Base-by-base conservation (phyloP, 35 echinoderm and acorn worm genomes). In the Antedon bifida region DNA sequence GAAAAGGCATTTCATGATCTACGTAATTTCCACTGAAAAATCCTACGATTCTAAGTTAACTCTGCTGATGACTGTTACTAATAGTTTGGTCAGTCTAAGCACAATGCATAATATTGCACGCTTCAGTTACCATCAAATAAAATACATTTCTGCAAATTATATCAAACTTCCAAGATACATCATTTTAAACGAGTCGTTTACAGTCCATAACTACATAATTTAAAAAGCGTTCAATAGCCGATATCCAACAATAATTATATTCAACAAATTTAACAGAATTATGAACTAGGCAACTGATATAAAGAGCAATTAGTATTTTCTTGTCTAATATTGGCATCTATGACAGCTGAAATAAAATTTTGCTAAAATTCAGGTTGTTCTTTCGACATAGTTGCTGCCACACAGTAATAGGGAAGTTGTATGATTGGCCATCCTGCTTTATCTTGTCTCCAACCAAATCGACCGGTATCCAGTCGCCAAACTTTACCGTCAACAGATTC, bases 351-450 rank as follows among this genome's bases (percentile, higher is more conserved):
- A 26, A 64, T 11, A 44, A 44, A 44, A 1, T 64, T 26, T 2
- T 64, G 51, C 26, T 64, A 64, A 64, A 16, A 64, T 26, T 82
- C 39, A 28, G 80, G 29, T 29, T 45, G 31, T 5, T 96, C 86
- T 56, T 96, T 96, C 35, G 89, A 87, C 95, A 99, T 90, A 75
- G 91, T 75, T 36, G 87, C 95, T 17, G 92, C 86, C 1, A 99
- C 82, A 30, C 88, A 89, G 46, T 85, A 85, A 79, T 90, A 99
- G 31, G 95, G 95, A 26, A 88, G 35, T 23, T 73, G 78, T 35
- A 99, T 32, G 45, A 84, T 74, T 17, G 95, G 95, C 95, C 95
- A 99, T 5, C 51, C 78, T 29, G 78, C 46, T 74, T 86, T 85
- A 38, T 93, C 95, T 88, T 99, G 91, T 14, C 78, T 83, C 95